phyloP scores from a whole-genome alignment of 1,140 invertebrate species.

The Caenorhabditis briggsae region DNA sequence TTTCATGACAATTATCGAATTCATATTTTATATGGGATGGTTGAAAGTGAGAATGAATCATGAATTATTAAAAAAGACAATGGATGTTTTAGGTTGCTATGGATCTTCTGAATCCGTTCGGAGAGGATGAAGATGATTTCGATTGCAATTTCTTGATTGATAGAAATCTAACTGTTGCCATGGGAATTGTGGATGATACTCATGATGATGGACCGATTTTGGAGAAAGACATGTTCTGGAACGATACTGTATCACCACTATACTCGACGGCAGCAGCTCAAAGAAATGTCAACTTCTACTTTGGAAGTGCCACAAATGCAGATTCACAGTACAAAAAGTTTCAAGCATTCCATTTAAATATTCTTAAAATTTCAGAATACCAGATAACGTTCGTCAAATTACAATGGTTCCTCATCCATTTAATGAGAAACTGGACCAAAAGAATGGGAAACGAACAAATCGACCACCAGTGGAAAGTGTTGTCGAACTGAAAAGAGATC shows the following conservation, averaged over 20 bases:
- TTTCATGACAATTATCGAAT: constrained; percentile 46
- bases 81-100: constrained; percentile 64
- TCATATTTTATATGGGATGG: constrained; percentile 65
- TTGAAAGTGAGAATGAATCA: constrained; percentile 29
- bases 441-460: constrained; percentile 29
- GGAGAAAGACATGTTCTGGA: constrained; percentile 57
- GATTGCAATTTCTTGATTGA: constrained; percentile 78
- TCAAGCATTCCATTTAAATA: too few species aligned
- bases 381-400: constrained; percentile 47
- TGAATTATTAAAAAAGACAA: neutral
- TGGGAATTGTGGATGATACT: constrained; percentile 56
- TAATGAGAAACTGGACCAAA: constrained; percentile 57
- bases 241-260: constrained; percentile 53
- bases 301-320: constrained; percentile 50
- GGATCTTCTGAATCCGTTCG: constrained; percentile 69
- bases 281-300: constrained; percentile 60
- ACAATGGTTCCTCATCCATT: constrained; percentile 58
- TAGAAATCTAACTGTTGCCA: constrained; percentile 79
- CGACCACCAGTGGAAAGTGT: constrained; percentile 19
- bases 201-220: constrained; percentile 56
- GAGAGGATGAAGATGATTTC: constrained; percentile 72
- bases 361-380: constrained; percentile 40
- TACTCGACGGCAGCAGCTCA: constrained; percentile 25
- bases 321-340: constrained; percentile 3
- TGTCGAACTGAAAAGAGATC: constrained; percentile 45